Evolutionary conservation across 2,797 vertebrate genomes (phyloP).

Genomic region (Eulemur mongoz): DNA sequence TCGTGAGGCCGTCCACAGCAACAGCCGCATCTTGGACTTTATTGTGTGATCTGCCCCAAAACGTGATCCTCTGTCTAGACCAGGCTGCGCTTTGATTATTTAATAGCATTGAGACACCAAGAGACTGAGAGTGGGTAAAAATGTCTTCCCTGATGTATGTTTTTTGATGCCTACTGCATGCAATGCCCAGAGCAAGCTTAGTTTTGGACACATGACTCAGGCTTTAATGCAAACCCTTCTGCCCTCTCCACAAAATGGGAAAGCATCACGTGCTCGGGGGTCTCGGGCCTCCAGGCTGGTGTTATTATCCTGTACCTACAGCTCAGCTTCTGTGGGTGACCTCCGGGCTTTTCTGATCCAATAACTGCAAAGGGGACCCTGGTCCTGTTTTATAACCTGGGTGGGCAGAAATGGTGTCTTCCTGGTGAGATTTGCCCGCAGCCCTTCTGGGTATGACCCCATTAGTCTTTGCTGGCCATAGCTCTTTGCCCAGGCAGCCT

Average conservation of each 20-base stretch:
- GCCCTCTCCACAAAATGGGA: not conserved
- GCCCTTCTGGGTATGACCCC: not conserved
- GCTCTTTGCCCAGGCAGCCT: not conserved
- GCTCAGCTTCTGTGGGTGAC: not conserved
- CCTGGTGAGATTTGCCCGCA: not conserved
- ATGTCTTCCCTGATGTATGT: not conserved
- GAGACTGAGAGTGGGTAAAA: not conserved
- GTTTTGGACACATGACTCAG: not conserved
- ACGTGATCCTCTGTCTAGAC: not conserved
- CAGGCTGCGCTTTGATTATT: not conserved
- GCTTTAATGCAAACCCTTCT: too few species aligned
- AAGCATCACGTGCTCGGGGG: not conserved
- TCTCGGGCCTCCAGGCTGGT: not conserved
- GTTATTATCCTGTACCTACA: not conserved
- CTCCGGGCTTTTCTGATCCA: not conserved
- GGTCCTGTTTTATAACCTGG: rapidly evolving
- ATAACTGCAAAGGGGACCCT: not conserved
- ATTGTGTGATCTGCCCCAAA: not conserved
- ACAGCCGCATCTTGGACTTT: not conserved
- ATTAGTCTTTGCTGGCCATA: not conserved
- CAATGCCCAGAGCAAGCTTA: too few species aligned
- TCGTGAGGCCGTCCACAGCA: not conserved
- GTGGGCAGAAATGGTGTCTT: not conserved
- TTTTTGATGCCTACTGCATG: not conserved
- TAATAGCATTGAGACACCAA: not conserved